Base-by-base conservation (phyloP, 2,797 vertebrate species). In the Diplodus sargus region DNA sequence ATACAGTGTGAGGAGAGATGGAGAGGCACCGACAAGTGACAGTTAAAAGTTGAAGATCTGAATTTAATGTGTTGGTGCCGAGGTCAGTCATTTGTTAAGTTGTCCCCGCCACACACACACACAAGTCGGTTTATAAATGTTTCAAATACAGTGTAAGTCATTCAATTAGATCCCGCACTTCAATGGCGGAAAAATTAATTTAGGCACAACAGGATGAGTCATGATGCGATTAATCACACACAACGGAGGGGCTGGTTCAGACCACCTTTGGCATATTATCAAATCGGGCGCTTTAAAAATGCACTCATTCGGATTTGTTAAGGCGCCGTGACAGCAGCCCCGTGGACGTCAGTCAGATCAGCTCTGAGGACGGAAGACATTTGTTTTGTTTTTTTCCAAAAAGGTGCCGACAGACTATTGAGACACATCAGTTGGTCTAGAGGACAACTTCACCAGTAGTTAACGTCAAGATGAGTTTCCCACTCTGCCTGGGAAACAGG, bases 161-260 rank as follows among this genome's bases (percentile, higher is more conserved):
- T 78, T 74, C 49, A 49, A 79, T 83, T 65, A 85, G 56, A 83
- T 72, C 39, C 66, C 75, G 65, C 56, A 42, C 65, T 89, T 79
- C 62, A 77, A 88, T 77, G 51, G 74, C 10, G 22, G 45, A 54
- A 80, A 80, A 83, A 83, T 62, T 1, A 58, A 76, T 74, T 68
- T 45, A 45, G 58, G 57, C 76, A 74, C 47, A 74, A 79, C 45
- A 58, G 14, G 66, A 85, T 73, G 78, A 90, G 66, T 71, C 72
- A 30, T 18, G 61, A 74, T 68, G 74, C 69, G 66, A 84, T 79
- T 84, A 74, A 86, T 86, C 57, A 43, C 6, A 14, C 70, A 79
- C 52, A 25, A 6, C 2, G 73, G 68, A 71, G 79, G 60, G 52
- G 10, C 80, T 79, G 4, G 8, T 22, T 70, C 59, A 63, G 45